Evolutionary conservation across 2,113 vertebrate genomes (phyloP).

Genomic region (Pterocles gutturalis): DNA sequence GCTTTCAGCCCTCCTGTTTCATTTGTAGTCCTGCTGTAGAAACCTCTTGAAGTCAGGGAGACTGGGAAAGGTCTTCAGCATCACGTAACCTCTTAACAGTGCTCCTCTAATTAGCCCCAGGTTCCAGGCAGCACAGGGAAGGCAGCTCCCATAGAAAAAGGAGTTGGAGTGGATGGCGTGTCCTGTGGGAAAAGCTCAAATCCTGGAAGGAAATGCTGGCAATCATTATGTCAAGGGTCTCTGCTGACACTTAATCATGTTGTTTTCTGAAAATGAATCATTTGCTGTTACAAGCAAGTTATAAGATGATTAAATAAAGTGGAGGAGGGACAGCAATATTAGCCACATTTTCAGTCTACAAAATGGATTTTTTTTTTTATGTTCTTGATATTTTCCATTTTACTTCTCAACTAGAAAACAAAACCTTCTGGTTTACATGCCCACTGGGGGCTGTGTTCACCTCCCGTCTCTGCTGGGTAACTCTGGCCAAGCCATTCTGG

Average conservation of each 20-base stretch:
- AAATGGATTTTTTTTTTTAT: not conserved
- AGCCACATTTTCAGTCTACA: not conserved
- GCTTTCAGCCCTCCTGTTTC: not conserved
- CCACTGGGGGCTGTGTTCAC: not conserved
- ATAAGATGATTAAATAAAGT: not conserved
- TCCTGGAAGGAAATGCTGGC: not conserved
- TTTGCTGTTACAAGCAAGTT: not conserved
- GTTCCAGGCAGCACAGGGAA: not conserved
- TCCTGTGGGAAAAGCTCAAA: not conserved
- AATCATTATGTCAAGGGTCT: not conserved
- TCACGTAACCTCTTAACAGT: not conserved
- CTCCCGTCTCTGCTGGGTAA: not conserved
- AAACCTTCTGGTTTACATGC: not conserved
- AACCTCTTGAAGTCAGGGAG: not conserved
- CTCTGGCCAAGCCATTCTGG: not conserved
- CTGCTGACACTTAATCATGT: not conserved
- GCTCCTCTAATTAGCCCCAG: not conserved
- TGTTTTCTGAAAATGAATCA: slow-evolving; percentile 28
- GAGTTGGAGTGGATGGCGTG: not conserved
- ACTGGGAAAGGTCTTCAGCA: not conserved
- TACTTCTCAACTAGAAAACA: not conserved
- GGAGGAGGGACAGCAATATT: not conserved
- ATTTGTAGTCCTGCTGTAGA: not conserved
- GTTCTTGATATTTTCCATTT: not conserved
- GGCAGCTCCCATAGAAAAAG: not conserved